phyloP scores from a whole-genome alignment of 2,113 vertebrate species.

The Myotis lucifugus region DNA sequence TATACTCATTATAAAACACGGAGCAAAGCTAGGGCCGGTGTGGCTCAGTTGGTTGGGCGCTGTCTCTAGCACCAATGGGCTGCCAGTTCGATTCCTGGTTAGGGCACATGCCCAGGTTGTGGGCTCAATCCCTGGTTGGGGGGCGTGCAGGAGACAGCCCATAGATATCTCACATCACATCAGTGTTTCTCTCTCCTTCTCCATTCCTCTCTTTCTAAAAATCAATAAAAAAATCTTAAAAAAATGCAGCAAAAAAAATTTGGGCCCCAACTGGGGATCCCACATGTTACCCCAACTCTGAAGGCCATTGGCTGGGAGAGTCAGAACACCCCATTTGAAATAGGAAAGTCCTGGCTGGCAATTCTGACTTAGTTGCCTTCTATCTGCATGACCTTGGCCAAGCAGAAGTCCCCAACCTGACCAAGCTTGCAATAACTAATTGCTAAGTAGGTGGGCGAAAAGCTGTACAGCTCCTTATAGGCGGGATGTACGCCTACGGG shows the following conservation, averaged over 20 bases:
- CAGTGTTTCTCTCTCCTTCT: background rate
- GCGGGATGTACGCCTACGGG: background rate
- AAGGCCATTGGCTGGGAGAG: background rate
- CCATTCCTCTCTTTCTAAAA: background rate
- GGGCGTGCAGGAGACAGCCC: background rate
- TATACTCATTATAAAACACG: background rate
- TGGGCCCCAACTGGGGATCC: too few species aligned
- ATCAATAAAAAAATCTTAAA: background rate
- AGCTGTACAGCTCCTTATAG: background rate
- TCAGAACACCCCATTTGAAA: background rate
- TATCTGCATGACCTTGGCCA: background rate
- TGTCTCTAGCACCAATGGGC: too few species aligned
- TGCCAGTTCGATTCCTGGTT: background rate
- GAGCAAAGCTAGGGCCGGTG: background rate
- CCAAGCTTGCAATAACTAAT: background rate
- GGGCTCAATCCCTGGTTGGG: background rate
- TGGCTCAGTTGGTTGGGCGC: background rate
- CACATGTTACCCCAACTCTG: fast-evolving
- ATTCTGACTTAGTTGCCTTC: background rate
- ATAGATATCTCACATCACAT: background rate
- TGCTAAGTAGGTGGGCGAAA: background rate
- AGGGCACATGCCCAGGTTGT: background rate
- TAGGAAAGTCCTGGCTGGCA: background rate
- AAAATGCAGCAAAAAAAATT: background rate
- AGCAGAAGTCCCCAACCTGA: background rate